Conservation (phyloP, 2,888 invertebrate genomes). For the Pediacus dermestoides region DNA sequence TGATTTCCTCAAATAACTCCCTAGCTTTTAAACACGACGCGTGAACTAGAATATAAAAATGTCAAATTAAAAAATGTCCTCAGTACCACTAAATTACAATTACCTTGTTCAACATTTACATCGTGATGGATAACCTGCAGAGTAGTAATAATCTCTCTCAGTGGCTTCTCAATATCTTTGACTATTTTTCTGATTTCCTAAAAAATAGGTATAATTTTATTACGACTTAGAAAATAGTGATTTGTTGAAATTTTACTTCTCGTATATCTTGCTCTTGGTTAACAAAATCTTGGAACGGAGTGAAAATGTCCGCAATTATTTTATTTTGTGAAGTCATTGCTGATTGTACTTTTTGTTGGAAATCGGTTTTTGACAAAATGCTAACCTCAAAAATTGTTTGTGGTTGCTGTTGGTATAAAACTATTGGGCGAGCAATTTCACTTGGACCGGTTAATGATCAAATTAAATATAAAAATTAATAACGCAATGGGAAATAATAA, state of each 20-base stretch:
- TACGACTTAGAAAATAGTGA: constrained; percentile 19
- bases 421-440: too few relatives aligned
- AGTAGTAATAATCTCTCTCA: constrained; percentile 73
- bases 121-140: constrained; percentile 80
- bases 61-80: constrained; percentile 11
- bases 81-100: constrained; percentile 12
- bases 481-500: too few relatives aligned
- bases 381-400: too few relatives aligned
- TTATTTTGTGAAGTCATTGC: constrained; percentile 27
- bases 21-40: constrained; percentile 63
- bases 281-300: constrained; percentile 72
- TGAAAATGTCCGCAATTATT: constrained; percentile 61
- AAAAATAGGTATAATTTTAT: constrained; percentile 23
- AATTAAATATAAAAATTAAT: too few relatives aligned
- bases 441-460: too few relatives aligned
- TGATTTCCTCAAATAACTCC: constrained; percentile 62
- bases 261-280: constrained; percentile 75
- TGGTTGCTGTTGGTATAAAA: too few relatives aligned
- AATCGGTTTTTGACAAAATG: too few relatives aligned
- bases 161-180: constrained; percentile 72
- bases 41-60: constrained; percentile 52
- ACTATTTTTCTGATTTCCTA: constrained; percentile 68
- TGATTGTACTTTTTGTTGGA: background rate
- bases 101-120: constrained; percentile 63
- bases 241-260: constrained; percentile 58